These are phyloP conservation scores for Drosophila sulfurigaster DNA, from an alignment of 1,140 invertebrate genomes.

Conservation along the genomic window DNA sequence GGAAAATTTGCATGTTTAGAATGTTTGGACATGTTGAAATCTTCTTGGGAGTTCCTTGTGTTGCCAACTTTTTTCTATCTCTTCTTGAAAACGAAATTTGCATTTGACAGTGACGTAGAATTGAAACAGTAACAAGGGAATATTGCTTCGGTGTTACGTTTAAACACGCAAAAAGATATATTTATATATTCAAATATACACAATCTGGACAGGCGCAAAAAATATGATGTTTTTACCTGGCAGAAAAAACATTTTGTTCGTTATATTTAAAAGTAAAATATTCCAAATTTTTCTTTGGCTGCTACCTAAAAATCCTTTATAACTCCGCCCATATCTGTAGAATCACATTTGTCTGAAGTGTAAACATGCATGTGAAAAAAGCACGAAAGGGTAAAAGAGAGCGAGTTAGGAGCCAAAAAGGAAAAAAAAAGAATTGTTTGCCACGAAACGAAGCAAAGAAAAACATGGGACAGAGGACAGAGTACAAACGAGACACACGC, in stretches of 20 bases:
- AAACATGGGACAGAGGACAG: slow-evolving; percentile 19
- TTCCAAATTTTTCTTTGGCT: neutral
- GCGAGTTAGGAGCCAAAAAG: slow-evolving; percentile 1
- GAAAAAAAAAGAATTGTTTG: slow-evolving; percentile 39
- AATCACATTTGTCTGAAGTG: slow-evolving; percentile 53
- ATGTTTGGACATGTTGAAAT: slow-evolving; percentile 80
- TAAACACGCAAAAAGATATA: neutral
- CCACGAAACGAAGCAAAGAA: slow-evolving; percentile 33
- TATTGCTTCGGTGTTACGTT: slow-evolving; percentile 2
- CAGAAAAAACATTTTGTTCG: neutral
- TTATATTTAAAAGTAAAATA: neutral
- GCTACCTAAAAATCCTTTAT: neutral
- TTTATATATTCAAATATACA: slow-evolving; percentile 31
- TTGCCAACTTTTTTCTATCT: slow-evolving; percentile 40
- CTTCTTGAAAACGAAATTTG: slow-evolving; percentile 70
- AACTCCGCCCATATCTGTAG: slow-evolving; percentile 41
- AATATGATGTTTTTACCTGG: slow-evolving; percentile 1
- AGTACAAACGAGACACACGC: slow-evolving; percentile 10
- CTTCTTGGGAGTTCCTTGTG: slow-evolving; percentile 72
- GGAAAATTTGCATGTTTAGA: slow-evolving; percentile 81
- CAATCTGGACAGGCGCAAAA: neutral
- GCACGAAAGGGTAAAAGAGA: slow-evolving; percentile 36
- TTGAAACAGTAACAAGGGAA: slow-evolving; percentile 6
- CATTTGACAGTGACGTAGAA: slow-evolving; percentile 70
- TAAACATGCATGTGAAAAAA: slow-evolving; percentile 59